Conservation (phyloP, 2,797 vertebrate species). For the Danio kyathit region DNA sequence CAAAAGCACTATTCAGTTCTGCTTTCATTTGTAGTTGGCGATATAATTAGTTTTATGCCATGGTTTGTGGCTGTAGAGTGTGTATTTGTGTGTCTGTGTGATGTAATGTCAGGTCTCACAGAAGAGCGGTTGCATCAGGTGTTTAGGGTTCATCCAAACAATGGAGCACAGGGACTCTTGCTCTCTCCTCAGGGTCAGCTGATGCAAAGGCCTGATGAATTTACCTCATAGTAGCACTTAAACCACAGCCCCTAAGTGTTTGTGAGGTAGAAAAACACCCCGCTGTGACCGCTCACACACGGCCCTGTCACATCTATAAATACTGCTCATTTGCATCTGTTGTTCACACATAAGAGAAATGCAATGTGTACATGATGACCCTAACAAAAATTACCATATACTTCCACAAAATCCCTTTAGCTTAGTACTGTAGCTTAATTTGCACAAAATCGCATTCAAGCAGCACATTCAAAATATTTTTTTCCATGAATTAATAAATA, state of each 20-base stretch:
- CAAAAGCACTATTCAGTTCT: too few relatives aligned
- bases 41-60: slow-evolving; percentile 39
- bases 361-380: not conserved
- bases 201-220: slow-evolving; percentile 81
- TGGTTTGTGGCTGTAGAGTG: slow-evolving; percentile 37
- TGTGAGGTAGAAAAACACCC: slow-evolving; percentile 33
- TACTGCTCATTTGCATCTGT: slow-evolving; percentile 29
- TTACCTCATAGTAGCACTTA: slow-evolving; percentile 66
- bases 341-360: slow-evolving; percentile 26
- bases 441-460: too few relatives aligned
- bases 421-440: not conserved
- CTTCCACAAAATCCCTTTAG: not conserved
- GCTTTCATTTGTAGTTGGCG: slow-evolving; percentile 41
- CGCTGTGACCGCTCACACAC: slow-evolving; percentile 12
- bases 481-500: too few relatives aligned
- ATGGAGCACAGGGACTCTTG: slow-evolving; percentile 74
- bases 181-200: slow-evolving; percentile 80
- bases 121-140: slow-evolving; percentile 78
- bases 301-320: slow-evolving; percentile 7
- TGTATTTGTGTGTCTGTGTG: slow-evolving; percentile 46
- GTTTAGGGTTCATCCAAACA: slow-evolving; percentile 79
- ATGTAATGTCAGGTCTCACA: slow-evolving; percentile 55
- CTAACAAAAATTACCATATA: not conserved
- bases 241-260: slow-evolving; percentile 46
- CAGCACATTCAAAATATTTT: too few relatives aligned